Evolutionary conservation across 2,113 vertebrate genomes (phyloP), one percentile per base, ranked within the genome.

Genomic region (Pelecanoides urinatrix): DNA sequence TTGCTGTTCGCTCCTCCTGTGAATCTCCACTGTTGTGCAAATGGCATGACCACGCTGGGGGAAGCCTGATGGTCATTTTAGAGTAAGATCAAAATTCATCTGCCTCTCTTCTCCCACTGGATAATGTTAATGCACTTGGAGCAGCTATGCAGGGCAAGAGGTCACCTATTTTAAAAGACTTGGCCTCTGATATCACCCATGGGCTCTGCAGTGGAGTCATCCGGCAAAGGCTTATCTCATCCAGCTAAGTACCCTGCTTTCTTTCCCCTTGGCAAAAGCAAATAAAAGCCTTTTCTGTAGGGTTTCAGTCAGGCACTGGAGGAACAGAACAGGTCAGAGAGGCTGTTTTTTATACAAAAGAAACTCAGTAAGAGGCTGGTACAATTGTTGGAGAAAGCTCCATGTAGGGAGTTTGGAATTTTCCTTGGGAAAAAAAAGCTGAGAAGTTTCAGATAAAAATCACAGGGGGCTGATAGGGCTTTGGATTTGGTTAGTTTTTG

Each of bases 101-200:
- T 83, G 70, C 61, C 66, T 70, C 59, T 88, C 71, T 85, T 82
- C 25, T 97, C 94, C 86, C 83, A 32, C 73, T 58, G 89, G 91
- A 70, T 63, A 56, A 27, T 38, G 38, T 80, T 96, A 96, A 96
- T 96, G 96, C 74, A 77, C 91, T 95, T 25, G 42, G 32, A 71
- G 77, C 45, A 65, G 71, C 70, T 61, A 29, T 8, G 44, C n/a
- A 88, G 94, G 92, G 80, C 72, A 74, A 47, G 74, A 86, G 80
- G 86, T 95, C 96, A 90, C 66, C 59, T 91, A 26, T 83, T 92
- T 58, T 91, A 76, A 73, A 89, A 58, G 91, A 36, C 50, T 4
- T 93, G 77, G 18, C 81, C 91, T 88, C 81, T 94, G 95, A 86
- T 42, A 21, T 83, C 89, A 92, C 55, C 71, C 74, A 34, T n/a